phyloP scores from a whole-genome alignment of 92 coral and sea anemone genomes.

The Siderastrea siderea region DNA sequence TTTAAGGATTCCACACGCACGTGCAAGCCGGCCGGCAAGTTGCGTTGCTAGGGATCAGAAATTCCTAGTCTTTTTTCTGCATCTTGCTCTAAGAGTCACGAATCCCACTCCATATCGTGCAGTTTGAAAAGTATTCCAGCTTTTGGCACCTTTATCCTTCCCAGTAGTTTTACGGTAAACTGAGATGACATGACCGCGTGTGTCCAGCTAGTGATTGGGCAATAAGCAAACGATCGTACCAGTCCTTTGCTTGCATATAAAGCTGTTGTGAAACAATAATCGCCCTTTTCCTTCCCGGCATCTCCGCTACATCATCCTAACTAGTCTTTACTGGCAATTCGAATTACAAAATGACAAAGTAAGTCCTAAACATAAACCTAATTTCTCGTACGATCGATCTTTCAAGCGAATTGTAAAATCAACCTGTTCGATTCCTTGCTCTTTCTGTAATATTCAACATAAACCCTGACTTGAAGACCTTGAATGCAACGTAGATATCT shows the following conservation, averaged over 20 bases:
- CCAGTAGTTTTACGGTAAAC: slow-evolving; percentile 43
- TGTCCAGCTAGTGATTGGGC: slow-evolving; percentile 28
- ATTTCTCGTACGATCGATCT: no score
- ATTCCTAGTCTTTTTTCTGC: background rate
- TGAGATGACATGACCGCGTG: slow-evolving; percentile 32
- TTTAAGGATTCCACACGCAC: background rate
- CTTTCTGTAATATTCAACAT: no score
- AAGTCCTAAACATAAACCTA: background rate
- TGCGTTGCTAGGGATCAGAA: background rate
- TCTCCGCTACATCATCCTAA: background rate
- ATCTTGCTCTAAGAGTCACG: background rate
- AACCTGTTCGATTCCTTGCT: no score
- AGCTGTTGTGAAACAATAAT: background rate
- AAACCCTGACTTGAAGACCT: no score
- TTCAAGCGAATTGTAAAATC: no score
- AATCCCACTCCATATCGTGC: no score
- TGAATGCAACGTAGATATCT: no score
- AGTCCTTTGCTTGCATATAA: slow-evolving; percentile 29
- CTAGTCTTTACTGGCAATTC: background rate
- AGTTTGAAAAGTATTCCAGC: no score
- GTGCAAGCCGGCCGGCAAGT: background rate
- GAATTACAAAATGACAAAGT: slow-evolving; percentile 29
- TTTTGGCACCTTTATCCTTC: background rate
- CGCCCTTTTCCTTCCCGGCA: background rate
- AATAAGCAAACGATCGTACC: slow-evolving; percentile 25